A percentile compares a stretch with the other conserved stretches of the same genome.
These are phyloP conservation scores for Mycetomoellerius zeteki DNA, from an alignment of 1,140 invertebrate species.

Conservation along the genomic window DNA sequence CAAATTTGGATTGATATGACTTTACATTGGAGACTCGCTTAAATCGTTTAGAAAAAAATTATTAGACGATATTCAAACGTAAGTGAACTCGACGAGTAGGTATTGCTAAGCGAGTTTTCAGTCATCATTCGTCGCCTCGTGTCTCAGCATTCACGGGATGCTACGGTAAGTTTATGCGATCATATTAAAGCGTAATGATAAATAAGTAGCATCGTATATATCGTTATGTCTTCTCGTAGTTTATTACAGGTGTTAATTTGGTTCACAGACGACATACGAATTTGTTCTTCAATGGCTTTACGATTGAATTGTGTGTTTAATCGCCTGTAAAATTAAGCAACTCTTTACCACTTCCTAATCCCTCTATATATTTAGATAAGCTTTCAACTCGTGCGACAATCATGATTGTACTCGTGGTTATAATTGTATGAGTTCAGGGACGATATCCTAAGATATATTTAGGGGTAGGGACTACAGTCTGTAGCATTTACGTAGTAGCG, in stretches of 20 bases:
- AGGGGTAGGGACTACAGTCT: background rate
- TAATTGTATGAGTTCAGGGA: background rate
- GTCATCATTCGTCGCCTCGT: background rate
- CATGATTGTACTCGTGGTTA: background rate
- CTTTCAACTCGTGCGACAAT: background rate
- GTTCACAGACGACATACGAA: constrained; percentile 6
- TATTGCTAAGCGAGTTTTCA: constrained; percentile 9
- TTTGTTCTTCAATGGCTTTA: constrained; percentile 56
- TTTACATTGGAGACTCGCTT: constrained; percentile 8
- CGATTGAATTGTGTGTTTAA: constrained; percentile 60
- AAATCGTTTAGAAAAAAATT: background rate
- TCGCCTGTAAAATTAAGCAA: constrained; percentile 53
- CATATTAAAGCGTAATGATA: constrained; percentile 4
- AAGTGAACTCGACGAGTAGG: background rate
- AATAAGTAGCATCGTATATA: constrained; percentile 27
- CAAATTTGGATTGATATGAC: background rate
- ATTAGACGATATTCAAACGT: no score
- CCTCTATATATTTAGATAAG: background rate
- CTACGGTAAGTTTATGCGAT: constrained; percentile 67
- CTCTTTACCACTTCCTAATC: background rate
- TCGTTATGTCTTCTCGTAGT: constrained; percentile 4
- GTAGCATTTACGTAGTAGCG: background rate
- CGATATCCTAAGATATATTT: background rate
- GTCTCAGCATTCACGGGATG: background rate
- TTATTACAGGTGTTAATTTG: constrained; percentile 30